Base-by-base conservation (phyloP, 2,888 invertebrate genomes). In the Drosophila paranaensis region DNA sequence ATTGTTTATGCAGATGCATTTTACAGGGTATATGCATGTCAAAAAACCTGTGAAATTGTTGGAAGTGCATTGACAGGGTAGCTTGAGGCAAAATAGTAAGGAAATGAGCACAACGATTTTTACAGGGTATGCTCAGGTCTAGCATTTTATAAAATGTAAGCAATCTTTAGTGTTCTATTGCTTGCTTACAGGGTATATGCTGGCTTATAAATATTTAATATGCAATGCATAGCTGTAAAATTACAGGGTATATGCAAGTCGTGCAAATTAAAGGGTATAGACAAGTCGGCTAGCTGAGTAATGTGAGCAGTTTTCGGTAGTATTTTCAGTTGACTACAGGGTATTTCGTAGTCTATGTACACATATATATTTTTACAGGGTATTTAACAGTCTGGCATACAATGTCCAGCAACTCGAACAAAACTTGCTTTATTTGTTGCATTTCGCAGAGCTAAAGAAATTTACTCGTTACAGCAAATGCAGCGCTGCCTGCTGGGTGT, bases 381-480 rank as follows among this genome's bases (percentile, higher is more conserved):
- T 79, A 75, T 42, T 27, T 20, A 0, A 4, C 0, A 54, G 77
- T 62, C 51, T 13, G 25, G 10, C 40, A 42, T 25, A 9, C 11
- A 10, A 3, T 37, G 3, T 9, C 11, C 13, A 3, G 2, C 14
- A 11, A 37, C 13, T 11, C 10, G 6, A 25, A 25, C n/a, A 33
- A 14, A 56, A 60, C 27, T 65, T 76, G 58, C 42, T 76, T 80
- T 77, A 80, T 71, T 71, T 80, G 81, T 60, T 80, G 77, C 77
- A 80, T 51, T 80, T 76, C 56, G 63, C 63, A 54, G 10, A 25
- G 60, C 64, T 56, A 77, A 77, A 71, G 81, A 80, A 77, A 77
- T 81, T 45, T 50, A 81, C 77, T 81, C 62, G 81, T 71, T 81
- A 76, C 60, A 80, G 46, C 54, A 61, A 80, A 76, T 64, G 76